Percentiles rank a stretch among this genome's conserved stretches.
Conservation (phyloP, 1,140 invertebrate genomes). For the Trachymyrmex septentrionalis region DNA sequence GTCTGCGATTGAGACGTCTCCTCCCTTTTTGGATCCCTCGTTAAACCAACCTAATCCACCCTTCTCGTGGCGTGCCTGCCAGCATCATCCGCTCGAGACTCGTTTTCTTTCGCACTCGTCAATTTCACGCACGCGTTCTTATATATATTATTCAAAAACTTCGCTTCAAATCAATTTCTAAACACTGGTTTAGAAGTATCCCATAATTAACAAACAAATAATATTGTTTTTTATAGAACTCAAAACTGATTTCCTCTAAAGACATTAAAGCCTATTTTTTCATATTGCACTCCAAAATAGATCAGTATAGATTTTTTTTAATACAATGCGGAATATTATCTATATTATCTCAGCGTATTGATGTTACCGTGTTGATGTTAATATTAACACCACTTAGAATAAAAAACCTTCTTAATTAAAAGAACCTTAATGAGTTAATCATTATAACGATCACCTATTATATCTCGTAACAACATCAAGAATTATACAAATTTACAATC, state of each 20-base stretch:
- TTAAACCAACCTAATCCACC: slow-evolving; percentile 74
- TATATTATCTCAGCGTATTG: too few species aligned
- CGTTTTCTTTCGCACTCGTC: slow-evolving; percentile 30
- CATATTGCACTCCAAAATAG: too few species aligned
- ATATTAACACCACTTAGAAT: too few species aligned
- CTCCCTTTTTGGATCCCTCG: slow-evolving; percentile 64
- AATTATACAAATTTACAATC: not conserved
- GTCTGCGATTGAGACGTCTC: slow-evolving; percentile 73
- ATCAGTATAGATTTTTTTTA: too few species aligned
- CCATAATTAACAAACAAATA: not conserved
- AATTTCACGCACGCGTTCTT: slow-evolving; percentile 45
- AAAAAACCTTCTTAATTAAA: too few species aligned
- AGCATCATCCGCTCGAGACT: slow-evolving; percentile 7
- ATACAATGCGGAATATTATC: too few species aligned
- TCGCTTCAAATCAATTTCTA: not conserved
- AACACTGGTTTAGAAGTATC: not conserved
- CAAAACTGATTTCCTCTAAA: not conserved
- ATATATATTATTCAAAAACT: slow-evolving; percentile 50
- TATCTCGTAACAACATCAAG: not conserved
- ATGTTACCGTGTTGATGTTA: too few species aligned
- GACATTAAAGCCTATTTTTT: not conserved
- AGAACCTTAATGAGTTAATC: not conserved
- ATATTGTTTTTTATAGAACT: not conserved
- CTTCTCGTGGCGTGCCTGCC: not conserved
- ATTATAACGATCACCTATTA: not conserved